These are phyloP conservation scores for Epinephelus malabaricus DNA, from an alignment of 2,797 vertebrate species.

Conservation along the genomic window DNA sequence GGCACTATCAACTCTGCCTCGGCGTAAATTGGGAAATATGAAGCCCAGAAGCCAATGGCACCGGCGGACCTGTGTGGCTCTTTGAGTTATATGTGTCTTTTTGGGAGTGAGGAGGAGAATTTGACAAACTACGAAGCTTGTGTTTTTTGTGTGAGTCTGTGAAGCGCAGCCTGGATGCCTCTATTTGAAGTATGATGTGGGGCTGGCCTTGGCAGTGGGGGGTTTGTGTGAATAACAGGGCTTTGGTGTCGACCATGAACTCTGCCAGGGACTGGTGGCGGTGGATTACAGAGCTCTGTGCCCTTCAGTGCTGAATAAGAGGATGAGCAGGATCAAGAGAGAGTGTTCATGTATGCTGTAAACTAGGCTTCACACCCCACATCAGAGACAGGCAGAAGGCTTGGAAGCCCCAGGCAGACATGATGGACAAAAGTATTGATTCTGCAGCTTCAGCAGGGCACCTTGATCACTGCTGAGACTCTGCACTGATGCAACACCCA, in stretches of 20 bases:
- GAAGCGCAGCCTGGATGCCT: constrained; percentile 20
- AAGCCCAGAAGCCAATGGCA: constrained; percentile 37
- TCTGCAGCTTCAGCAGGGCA: constrained; percentile 45
- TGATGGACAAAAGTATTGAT: constrained; percentile 63
- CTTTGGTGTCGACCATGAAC: constrained; percentile 67
- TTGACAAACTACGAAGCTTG: constrained; percentile 20
- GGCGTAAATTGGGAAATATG: constrained; percentile 42
- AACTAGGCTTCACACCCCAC: constrained; percentile 59
- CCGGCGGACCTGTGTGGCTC: constrained; percentile 20
- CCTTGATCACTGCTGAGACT: constrained; percentile 51
- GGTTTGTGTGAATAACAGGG: constrained; percentile 52
- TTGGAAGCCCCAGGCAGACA: constrained; percentile 56
- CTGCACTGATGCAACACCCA: constrained; percentile 28
- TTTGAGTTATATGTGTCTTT: constrained; percentile 36
- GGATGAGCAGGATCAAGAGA: constrained; percentile 74
- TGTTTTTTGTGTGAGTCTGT: constrained; percentile 27
- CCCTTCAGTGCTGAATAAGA: constrained; percentile 74
- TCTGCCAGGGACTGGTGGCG: constrained; percentile 59
- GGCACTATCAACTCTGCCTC: constrained; percentile 21
- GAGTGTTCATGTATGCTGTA: constrained; percentile 58
- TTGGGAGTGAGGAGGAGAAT: constrained; percentile 31
- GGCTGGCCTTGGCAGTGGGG: constrained; percentile 11
- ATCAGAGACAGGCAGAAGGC: constrained; percentile 56
- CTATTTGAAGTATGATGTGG: constrained; percentile 34
- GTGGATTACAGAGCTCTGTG: constrained; percentile 69